Evolutionary conservation across 2,113 vertebrate genomes (phyloP).

Genomic region (Ivindomyrus marchei): DNA sequence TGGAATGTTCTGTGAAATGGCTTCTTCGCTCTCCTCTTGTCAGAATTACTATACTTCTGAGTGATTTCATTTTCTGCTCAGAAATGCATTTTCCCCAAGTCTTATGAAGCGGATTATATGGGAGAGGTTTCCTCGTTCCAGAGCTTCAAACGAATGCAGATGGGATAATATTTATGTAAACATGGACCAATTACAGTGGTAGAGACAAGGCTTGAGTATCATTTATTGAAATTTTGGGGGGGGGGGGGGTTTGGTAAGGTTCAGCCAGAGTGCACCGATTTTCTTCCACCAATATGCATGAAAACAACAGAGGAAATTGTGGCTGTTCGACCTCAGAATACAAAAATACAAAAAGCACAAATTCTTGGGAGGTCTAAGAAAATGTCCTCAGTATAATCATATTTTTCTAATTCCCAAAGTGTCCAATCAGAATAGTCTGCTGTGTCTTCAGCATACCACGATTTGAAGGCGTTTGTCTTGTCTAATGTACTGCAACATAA

Average conservation of each 20-base stretch:
- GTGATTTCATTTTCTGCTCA: conserved; percentile 3
- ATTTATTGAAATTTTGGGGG: neutral
- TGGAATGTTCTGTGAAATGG: conserved; percentile 14
- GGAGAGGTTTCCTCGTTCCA: neutral
- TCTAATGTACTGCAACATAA: conserved; percentile 10
- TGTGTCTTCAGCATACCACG: neutral
- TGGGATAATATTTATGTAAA: neutral
- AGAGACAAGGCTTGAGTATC: neutral
- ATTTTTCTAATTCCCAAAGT: neutral
- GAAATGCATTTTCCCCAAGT: neutral
- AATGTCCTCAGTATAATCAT: neutral
- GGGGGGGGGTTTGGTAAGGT: neutral
- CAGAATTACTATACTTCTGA: conserved; percentile 10
- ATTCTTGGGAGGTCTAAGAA: neutral
- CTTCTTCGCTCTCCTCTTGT: neutral
- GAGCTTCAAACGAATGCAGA: conserved; percentile 7
- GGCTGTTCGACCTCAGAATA: neutral
- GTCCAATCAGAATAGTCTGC: neutral
- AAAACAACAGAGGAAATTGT: neutral
- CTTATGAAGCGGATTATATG: neutral
- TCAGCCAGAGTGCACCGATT: neutral
- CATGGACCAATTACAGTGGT: conserved; percentile 2
- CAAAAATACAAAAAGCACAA: conserved; percentile 1
- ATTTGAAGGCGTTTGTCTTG: neutral
- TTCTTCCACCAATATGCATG: neutral